These are phyloP conservation scores for Cladopsammia gracilis DNA, from an alignment of 64 coral and sea anemone genomes.

Conservation along the genomic window DNA sequence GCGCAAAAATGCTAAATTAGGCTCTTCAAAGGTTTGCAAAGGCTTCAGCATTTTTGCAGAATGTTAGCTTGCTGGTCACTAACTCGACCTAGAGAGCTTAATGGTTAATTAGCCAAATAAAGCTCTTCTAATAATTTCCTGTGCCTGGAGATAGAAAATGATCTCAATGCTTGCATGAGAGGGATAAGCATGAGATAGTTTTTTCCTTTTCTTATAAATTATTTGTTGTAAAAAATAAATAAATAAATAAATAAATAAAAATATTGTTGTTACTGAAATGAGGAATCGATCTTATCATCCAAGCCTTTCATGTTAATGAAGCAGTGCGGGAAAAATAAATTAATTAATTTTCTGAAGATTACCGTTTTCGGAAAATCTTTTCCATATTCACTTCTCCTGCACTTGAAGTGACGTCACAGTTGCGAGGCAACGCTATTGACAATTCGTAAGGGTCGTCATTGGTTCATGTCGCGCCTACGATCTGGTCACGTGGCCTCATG, in stretches of 20 bases:
- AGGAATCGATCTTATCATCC: no score
- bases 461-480: constrained; percentile 62
- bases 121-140: not conserved
- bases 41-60: no score
- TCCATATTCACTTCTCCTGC: not conserved
- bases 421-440: constrained; percentile 61
- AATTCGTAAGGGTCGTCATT: constrained; percentile 23
- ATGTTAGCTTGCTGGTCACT: not conserved
- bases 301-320: no score
- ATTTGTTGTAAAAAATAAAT: no score
- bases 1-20: not conserved
- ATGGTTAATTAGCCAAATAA: not conserved
- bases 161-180: not conserved
- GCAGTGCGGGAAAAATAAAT: no score
- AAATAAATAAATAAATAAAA: no score
- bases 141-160: not conserved
- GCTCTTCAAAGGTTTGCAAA: not conserved
- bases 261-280: no score
- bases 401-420: constrained; percentile 70
- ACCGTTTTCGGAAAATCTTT: not conserved
- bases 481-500: constrained; percentile 39
- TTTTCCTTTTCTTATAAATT: not conserved
- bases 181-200: not conserved
- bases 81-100: not conserved
- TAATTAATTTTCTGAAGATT: no score